A percentile compares a stretch with the other conserved stretches of the same genome.
Evolutionary conservation across 2,888 invertebrate species (phyloP).

Genomic region (Tenthredo mesomela): DNA sequence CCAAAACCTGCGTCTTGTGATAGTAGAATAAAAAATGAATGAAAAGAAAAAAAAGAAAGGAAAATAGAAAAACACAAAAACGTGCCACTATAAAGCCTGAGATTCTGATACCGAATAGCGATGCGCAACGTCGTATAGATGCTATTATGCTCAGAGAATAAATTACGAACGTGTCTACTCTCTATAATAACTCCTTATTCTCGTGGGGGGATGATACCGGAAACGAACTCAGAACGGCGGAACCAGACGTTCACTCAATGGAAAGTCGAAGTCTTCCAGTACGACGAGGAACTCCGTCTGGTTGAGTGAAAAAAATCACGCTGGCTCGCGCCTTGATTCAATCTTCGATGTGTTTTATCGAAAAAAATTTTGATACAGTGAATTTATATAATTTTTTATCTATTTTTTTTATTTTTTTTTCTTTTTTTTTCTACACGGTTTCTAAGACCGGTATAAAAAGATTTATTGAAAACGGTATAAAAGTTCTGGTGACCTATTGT

Average conservation of each 20-base stretch:
- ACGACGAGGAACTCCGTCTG: conserved; percentile 63
- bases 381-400: not conserved
- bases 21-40: no score
- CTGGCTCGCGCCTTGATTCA: conserved; percentile 25
- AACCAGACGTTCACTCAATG: conserved; percentile 77
- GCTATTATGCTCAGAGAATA: conserved; percentile 70
- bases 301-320: conserved; percentile 45
- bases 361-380: not conserved
- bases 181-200: conserved; percentile 52
- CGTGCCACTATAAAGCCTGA: not conserved
- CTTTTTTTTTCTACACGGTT: not conserved
- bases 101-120: conserved; percentile 30
- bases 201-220: conserved; percentile 68
- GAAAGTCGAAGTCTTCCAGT: conserved; percentile 75
- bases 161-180: conserved; percentile 68
- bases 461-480: not conserved
- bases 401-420: not conserved
- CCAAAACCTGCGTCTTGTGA: not conserved
- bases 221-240: conserved; percentile 75
- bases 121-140: conserved; percentile 28
- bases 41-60: no score
- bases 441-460: not conserved
- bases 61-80: not conserved
- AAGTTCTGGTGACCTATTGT: not conserved
- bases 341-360: conserved; percentile 1